Evolutionary conservation across 2,888 invertebrate species (phyloP).

Genomic region (Elegia similella): DNA sequence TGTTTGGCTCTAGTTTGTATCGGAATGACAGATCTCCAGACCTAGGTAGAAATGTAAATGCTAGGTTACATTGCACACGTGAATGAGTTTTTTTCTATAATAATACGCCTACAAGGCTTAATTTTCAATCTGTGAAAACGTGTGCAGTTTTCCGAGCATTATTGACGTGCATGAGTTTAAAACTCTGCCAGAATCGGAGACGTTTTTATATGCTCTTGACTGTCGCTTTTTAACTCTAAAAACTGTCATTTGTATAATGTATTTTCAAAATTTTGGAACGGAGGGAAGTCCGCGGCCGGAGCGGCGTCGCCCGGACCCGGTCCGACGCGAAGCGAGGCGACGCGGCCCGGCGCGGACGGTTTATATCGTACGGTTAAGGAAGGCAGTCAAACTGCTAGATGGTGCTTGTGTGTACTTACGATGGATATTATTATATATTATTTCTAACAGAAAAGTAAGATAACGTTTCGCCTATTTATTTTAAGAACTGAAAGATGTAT

Average conservation of each 20-base stretch:
- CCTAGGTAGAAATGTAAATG: slow-evolving; percentile 42
- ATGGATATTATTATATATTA: slow-evolving; percentile 62
- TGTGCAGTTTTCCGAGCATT: not conserved
- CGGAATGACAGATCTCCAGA: slow-evolving; percentile 59
- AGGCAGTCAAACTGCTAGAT: slow-evolving; percentile 71
- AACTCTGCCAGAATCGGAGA: not conserved
- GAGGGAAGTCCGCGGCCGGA: slow-evolving; percentile 37
- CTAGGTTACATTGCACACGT: not conserved
- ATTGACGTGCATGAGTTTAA: not conserved
- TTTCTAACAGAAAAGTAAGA: slow-evolving; percentile 47
- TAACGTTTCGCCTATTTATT: slow-evolving; percentile 63
- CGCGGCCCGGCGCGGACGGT: slow-evolving; percentile 40
- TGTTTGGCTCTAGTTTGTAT: slow-evolving; percentile 63
- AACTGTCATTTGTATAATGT: slow-evolving; percentile 37
- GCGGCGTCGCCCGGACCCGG: slow-evolving; percentile 16
- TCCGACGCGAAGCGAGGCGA: slow-evolving; percentile 12
- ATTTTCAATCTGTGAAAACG: not conserved
- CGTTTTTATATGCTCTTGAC: slow-evolving; percentile 7
- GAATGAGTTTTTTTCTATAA: not conserved
- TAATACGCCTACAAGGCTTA: not conserved
- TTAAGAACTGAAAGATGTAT: slow-evolving; percentile 41
- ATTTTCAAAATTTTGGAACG: slow-evolving; percentile 34
- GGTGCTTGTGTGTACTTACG: slow-evolving; percentile 79
- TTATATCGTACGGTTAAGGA: slow-evolving; percentile 47
- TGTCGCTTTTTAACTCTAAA: slow-evolving; percentile 29